Evolutionary conservation across 92 coral and sea anemone species (phyloP), one percentile per base, ranked within the genome.

Genomic region (Pocillopora meandrina): DNA sequence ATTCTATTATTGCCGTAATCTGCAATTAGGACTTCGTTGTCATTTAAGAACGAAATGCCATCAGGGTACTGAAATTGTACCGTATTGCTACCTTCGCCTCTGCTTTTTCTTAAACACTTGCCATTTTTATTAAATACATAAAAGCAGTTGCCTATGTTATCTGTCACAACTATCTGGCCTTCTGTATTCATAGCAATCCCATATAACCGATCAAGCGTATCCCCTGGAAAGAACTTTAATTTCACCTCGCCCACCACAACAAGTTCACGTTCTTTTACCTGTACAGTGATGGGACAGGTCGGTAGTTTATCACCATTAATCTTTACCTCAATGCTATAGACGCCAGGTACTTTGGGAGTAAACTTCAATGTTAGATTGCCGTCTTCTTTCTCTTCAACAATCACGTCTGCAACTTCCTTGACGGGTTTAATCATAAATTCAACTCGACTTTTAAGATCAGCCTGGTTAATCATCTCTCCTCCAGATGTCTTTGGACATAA

Each of bases 251-350:
- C 74, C 19, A 33, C 56, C 9, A 70, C 74, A 70, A 70, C 56
- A 70, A 70, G 74, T 35, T 70, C 56, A 35, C 74, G 56, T 17
- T 70, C 55, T 70, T 70, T 70, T 20, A 70, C 74, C 52, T 70
- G 74, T 52, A 70, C 4, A 3, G 74, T 17, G 0, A 70, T 31
- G 42, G 74, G 74, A 35, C 74, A 70, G 56, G 74, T 70, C 9
- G 74, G 74, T 33, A 70, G 74, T 70, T 70, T 70, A 16, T 70
- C 56, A 12, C 56, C 74, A 70, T 70, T 70, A 20, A 70, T 70
- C 74, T 15, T 70, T 20, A 70, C 74, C 33, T 70, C 52, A 33
- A 70, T 33, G 52, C 74, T 33, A 20, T 33, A 70, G 52, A 52
- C 56, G 20, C 74, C 74, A 49, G 74, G 74, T 16, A 70, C 56